These are phyloP conservation scores for Pammene aurita DNA, from an alignment of 2,888 invertebrate species.

Conservation along the genomic window DNA sequence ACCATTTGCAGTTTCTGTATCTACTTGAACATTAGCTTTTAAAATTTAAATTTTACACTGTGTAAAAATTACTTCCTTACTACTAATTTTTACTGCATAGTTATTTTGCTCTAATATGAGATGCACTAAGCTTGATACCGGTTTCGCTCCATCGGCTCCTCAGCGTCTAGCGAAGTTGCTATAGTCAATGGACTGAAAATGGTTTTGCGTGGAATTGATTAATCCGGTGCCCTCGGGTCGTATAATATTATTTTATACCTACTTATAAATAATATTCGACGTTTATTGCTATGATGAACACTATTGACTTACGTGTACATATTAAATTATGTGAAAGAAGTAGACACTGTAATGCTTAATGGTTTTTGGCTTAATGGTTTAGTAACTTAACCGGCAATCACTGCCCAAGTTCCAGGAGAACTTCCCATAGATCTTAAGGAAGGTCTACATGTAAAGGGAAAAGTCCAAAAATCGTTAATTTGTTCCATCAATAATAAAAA, in stretches of 20 bases:
- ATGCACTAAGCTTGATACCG: conserved; percentile 70
- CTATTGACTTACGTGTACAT: conserved; percentile 7
- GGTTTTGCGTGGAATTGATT: conserved; percentile 67
- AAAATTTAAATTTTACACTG: too few relatives aligned
- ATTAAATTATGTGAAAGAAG: not conserved
- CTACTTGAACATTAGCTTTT: not conserved
- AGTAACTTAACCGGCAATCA: too few relatives aligned
- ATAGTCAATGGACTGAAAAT: conserved; percentile 69
- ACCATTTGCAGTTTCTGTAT: not conserved
- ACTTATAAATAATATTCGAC: conserved; percentile 45
- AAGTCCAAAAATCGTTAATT: too few relatives aligned
- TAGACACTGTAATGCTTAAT: too few relatives aligned
- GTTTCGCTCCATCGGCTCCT: conserved; percentile 73
- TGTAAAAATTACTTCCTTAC: too few relatives aligned
- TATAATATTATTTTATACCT: conserved; percentile 51
- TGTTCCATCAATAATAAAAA: too few relatives aligned
- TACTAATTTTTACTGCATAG: conserved; percentile 34
- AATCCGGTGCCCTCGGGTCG: conserved; percentile 54
- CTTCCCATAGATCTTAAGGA: too few relatives aligned
- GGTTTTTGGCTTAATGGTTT: too few relatives aligned
- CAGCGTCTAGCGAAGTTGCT: conserved; percentile 69
- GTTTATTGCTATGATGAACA: conserved; percentile 8
- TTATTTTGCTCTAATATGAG: conserved; percentile 60
- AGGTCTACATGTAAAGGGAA: too few relatives aligned
- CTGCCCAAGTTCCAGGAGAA: too few relatives aligned